Evolutionary conservation across 2,113 vertebrate species (phyloP).

Genomic region (Agapornis roseicollis): DNA sequence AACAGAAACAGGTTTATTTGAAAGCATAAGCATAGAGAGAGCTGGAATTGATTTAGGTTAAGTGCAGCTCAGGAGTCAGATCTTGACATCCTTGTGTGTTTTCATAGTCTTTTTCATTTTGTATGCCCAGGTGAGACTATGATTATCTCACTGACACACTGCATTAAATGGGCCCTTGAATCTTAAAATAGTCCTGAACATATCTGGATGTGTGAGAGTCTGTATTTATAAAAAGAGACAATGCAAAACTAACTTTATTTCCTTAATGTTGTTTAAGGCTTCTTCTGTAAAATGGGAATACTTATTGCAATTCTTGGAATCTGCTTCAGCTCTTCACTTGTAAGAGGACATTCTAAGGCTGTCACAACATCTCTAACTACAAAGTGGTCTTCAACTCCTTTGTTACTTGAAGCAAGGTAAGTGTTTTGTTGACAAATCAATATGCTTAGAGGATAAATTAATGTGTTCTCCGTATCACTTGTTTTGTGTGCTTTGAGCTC

Average conservation of each 20-base stretch:
- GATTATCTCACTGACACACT: background rate
- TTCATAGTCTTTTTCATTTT: background rate
- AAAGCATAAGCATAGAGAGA: background rate
- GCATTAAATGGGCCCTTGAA: background rate
- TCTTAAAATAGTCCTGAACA: background rate
- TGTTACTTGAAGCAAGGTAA: slow-evolving; percentile 94
- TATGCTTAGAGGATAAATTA: background rate
- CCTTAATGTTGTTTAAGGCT: slow-evolving; percentile 28
- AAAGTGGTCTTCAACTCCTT: slow-evolving; percentile 91
- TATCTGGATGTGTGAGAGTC: background rate
- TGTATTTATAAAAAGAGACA: background rate
- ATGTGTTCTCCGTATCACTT: background rate
- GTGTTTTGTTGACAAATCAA: background rate
- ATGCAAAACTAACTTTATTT: background rate
- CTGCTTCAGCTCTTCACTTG: slow-evolving; percentile 74
- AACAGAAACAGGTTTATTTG: background rate
- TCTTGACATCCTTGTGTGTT: background rate
- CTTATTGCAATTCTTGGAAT: slow-evolving; percentile 71
- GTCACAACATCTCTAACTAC: slow-evolving; percentile 92
- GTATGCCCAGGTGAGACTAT: background rate
- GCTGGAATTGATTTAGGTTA: background rate
- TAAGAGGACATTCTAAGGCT: slow-evolving; percentile 88
- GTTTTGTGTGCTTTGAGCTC: background rate
- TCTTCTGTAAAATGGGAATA: slow-evolving; percentile 79
- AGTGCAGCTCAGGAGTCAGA: background rate